Percentiles rank a stretch among this genome's conserved stretches.
phyloP scores from a whole-genome alignment of 2,797 vertebrate species.

The Pteronotus mesoamericanus region DNA sequence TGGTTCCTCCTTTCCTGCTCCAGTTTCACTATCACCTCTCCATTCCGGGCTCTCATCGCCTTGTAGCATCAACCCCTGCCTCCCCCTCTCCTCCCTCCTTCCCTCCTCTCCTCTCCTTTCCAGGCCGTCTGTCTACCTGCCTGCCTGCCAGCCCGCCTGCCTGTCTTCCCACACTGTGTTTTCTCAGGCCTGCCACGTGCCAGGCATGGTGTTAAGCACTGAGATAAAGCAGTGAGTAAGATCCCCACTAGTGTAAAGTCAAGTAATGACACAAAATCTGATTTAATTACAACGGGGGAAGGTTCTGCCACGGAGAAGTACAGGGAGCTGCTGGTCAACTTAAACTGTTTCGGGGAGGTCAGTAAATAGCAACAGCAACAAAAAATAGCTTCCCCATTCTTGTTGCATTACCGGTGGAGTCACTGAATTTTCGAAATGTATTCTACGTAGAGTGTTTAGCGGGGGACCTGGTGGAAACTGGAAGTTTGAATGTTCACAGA shows the following conservation, averaged over 20 bases:
- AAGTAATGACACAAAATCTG: too few relatives aligned
- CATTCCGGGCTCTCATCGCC: not conserved
- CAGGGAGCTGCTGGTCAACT: not conserved
- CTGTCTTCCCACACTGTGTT: not conserved
- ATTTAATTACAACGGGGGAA: not conserved
- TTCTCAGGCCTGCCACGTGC: not conserved
- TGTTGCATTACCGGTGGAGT: not conserved
- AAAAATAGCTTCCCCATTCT: not conserved
- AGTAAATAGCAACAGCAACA: not conserved
- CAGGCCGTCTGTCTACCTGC: not conserved
- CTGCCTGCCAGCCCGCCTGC: not conserved
- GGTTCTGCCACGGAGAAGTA: not conserved
- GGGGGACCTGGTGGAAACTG: not conserved
- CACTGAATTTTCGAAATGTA: not conserved
- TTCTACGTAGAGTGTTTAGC: not conserved
- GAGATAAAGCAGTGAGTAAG: not conserved
- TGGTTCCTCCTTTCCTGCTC: not conserved
- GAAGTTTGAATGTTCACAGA: not conserved
- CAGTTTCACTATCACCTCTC: not conserved
- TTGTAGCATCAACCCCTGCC: not conserved
- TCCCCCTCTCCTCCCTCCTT: accelerated
- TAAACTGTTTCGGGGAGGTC: not conserved
- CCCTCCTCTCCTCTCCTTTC: not conserved
- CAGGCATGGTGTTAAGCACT: not conserved
- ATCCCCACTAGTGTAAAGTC: not conserved